Base-by-base conservation (phyloP, 2,888 invertebrate genomes). In the Drosophila paramelanica region DNA sequence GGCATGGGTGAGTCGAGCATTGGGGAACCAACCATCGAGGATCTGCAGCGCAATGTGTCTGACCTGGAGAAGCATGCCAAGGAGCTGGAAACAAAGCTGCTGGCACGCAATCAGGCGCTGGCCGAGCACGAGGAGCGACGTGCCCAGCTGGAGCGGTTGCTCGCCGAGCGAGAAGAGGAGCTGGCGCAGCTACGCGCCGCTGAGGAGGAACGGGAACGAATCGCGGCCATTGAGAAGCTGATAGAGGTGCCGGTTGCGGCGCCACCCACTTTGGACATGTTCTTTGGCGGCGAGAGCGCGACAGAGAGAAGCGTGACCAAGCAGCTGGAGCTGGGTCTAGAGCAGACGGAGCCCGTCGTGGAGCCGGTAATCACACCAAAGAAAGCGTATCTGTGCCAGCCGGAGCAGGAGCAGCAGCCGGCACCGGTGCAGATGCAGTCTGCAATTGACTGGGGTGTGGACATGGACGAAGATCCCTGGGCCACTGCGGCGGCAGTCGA, bases 311-410 rank as follows among this genome's bases (percentile, higher is more conserved):
- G 50, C 23, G 42, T 23, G 0, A 27, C 17, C 4, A 59, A 25
- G 11, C 14, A 25, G 13, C n/a, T 61, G 7, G 67, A 79, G 1
- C 31, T 57, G 47, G 80, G 74, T 2, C 41, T 84, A 36, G 74
- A 86, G 0, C 79, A 84, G 13, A 49, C 67, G 7, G 81, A 87
- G 58, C 90, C 91, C 13, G 90, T 92, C 6, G 85, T 84, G 10
- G 93, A 93, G 79, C 91, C 92, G 56, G 64, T 92, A 0, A 93
- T 94, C 69, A 92, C 93, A 39, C 92, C 94, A 13, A 93, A 94
- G 85, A 94, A 93, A 83, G 92, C 94, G 0, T 95, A 94, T 79
- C 66, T 93, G 2, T 94, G 94, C 81, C 93, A 93, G 67, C 91
- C 91, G 0, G 69, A 80, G 14, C 77, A 51, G 17, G 56, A 67